A percentile compares a stretch with the other conserved stretches of the same genome.
Evolutionary conservation across 2,797 vertebrate species (phyloP).

Genomic region (Hirundo rustica): DNA sequence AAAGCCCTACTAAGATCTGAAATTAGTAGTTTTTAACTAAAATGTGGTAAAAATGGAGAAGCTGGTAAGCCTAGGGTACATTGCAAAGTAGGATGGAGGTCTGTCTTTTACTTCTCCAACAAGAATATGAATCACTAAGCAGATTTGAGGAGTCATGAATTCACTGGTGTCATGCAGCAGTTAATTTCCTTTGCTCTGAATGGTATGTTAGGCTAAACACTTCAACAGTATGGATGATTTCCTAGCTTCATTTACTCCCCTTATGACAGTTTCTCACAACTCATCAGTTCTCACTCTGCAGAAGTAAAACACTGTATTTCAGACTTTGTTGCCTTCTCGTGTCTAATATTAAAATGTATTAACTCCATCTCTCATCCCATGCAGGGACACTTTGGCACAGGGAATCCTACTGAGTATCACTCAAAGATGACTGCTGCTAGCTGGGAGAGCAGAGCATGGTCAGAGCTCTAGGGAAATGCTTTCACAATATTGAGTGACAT

Average conservation of each 20-base stretch:
- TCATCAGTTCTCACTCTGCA: background rate
- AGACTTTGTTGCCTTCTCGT: background rate
- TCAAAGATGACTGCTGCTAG: background rate
- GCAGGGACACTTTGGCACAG: background rate
- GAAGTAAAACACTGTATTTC: background rate
- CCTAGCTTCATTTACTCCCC: slow-evolving; percentile 11
- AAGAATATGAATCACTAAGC: background rate
- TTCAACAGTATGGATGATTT: slow-evolving; percentile 1
- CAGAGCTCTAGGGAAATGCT: background rate
- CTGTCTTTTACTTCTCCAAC: background rate
- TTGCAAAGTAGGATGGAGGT: background rate
- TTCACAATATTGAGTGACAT: background rate
- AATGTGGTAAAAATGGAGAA: background rate
- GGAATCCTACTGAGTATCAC: background rate
- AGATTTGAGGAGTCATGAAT: background rate
- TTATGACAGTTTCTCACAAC: background rate
- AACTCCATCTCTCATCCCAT: background rate
- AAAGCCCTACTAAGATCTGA: background rate
- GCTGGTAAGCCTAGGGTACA: background rate
- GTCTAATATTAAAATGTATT: slow-evolving; percentile 1
- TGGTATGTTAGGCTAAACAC: background rate
- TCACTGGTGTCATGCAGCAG: background rate
- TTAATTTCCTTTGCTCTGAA: background rate
- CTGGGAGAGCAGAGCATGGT: background rate
- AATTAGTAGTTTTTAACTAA: background rate